phyloP scores from a whole-genome alignment of 2,888 invertebrate species.

The Kuschelorhynchus macadamiae region DNA sequence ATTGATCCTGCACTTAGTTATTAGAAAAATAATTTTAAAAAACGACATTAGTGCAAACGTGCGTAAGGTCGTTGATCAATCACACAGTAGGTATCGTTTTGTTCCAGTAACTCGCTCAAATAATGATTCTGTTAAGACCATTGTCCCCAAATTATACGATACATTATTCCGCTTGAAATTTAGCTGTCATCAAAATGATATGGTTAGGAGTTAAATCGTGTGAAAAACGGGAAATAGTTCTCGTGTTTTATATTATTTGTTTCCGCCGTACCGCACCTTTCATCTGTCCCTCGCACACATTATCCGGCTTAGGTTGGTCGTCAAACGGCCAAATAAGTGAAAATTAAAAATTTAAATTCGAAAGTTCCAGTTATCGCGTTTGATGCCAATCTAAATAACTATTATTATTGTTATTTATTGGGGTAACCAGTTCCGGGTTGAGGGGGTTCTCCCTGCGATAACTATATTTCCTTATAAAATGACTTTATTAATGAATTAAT shows the following conservation, averaged over 20 bases:
- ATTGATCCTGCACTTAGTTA: no score
- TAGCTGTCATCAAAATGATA: constrained; percentile 13
- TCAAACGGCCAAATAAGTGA: constrained; percentile 36
- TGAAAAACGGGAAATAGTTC: constrained; percentile 37
- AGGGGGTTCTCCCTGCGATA: no score
- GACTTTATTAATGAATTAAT: no score
- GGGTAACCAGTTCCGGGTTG: not conserved
- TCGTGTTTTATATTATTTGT: constrained; percentile 27
- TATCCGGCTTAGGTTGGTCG: constrained; percentile 26
- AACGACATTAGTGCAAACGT: no score
- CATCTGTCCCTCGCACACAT: constrained; percentile 9
- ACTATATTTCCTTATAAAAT: no score
- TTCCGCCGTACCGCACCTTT: constrained; percentile 36
- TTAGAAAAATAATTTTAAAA: no score
- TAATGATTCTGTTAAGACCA: no score
- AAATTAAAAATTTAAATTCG: constrained; percentile 43
- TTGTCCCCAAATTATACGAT: constrained; percentile 19
- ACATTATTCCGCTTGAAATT: not conserved
- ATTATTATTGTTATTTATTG: constrained; percentile 37
- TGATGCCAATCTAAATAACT: constrained; percentile 41
- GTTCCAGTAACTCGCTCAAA: no score
- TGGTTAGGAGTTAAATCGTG: constrained; percentile 28
- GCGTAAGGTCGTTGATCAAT: no score
- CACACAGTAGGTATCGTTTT: no score
- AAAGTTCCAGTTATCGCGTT: constrained; percentile 31